These are phyloP conservation scores for Calephelis perditalis DNA, from an alignment of 2,888 invertebrate species.

Conservation along the genomic window DNA sequence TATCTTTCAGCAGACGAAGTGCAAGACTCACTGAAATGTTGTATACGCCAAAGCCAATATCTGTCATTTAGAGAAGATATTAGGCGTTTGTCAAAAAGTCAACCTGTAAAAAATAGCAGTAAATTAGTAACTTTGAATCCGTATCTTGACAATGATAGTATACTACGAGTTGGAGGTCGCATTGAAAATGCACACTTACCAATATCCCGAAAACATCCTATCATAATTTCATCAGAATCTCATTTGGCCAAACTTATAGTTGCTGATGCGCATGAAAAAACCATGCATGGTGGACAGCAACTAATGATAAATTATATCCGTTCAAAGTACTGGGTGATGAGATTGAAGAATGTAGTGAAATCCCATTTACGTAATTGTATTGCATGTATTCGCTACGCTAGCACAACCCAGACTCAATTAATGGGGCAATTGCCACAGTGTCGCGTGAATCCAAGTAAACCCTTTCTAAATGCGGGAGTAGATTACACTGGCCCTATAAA, in stretches of 20 bases:
- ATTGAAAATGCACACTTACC: slow-evolving; percentile 15
- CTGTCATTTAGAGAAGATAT: slow-evolving; percentile 9
- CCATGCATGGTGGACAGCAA: not conserved
- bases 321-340: not conserved
- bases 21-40: slow-evolving; percentile 1
- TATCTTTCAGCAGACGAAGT: not conserved
- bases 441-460: not conserved
- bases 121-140: slow-evolving; percentile 14
- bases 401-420: slow-evolving; percentile 17
- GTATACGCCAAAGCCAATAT: slow-evolving; percentile 5
- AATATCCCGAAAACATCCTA: slow-evolving; percentile 14
- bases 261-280: not conserved
- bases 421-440: not conserved
- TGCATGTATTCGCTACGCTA: not conserved
- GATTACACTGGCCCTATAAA: not conserved
- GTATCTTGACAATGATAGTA: slow-evolving; percentile 15
- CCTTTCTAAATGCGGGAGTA: not conserved
- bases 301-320: not conserved
- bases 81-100: not conserved
- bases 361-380: not conserved
- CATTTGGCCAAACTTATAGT: slow-evolving; percentile 24
- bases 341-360: not conserved
- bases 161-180: slow-evolving; percentile 19
- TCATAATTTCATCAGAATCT: slow-evolving; percentile 16
- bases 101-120: not conserved